Percentiles rank a stretch among this genome's conserved stretches.
These are phyloP conservation scores for Paramormyrops hopkinsi DNA, from an alignment of 2,797 vertebrate species.

Conservation along the genomic window DNA sequence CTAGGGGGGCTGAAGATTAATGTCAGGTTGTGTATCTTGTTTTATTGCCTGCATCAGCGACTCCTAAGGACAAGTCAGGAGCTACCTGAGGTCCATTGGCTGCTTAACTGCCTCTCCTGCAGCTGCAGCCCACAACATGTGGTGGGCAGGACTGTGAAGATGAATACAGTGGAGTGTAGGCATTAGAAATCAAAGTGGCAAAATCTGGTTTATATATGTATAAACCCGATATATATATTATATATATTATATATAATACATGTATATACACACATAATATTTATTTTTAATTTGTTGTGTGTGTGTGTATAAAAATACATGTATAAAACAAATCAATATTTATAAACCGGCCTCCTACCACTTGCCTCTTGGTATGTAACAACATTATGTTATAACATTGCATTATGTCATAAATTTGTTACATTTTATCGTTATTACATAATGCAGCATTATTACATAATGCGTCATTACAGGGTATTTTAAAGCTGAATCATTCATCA, in stretches of 20 bases:
- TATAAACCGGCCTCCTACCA: neutral
- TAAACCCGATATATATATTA: too few species aligned
- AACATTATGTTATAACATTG: too few species aligned
- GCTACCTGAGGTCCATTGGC: neutral
- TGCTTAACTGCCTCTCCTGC: neutral
- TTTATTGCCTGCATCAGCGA: conserved; percentile 28
- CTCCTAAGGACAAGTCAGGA: conserved; percentile 29
- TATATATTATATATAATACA: too few species aligned
- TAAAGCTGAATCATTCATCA: neutral
- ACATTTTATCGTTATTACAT: too few species aligned
- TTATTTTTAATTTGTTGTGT: too few species aligned
- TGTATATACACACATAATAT: neutral
- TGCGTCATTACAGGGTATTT: neutral
- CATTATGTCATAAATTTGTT: too few species aligned
- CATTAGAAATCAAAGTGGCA: neutral
- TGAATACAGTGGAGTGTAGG: neutral
- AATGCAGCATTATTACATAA: neutral
- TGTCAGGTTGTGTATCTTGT: conserved; percentile 32
- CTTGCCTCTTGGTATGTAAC: neutral
- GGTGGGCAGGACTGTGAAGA: too few species aligned
- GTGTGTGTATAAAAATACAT: neutral
- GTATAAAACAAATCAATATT: neutral
- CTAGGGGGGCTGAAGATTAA: conserved; percentile 5
- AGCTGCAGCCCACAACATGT: neutral
- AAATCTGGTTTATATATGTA: neutral